Conservation (phyloP, 1,140 invertebrate species). For the Ephestia elutella region DNA sequence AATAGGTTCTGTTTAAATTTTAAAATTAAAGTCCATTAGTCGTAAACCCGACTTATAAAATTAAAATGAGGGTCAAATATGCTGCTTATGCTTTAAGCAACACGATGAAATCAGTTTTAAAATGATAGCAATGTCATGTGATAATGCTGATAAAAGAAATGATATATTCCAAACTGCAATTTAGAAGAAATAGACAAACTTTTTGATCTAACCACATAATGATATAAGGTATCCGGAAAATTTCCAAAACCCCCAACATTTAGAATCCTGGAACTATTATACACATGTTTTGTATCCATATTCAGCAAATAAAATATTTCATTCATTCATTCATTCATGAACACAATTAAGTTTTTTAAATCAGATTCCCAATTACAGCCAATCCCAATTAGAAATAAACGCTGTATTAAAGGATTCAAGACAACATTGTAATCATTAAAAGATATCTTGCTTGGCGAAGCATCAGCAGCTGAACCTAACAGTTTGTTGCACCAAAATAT, state of each 20-base stretch:
- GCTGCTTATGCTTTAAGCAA: not conserved
- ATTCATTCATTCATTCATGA: no score
- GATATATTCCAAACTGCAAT: not conserved
- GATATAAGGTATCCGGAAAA: conserved; percentile 4
- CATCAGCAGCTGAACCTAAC: no score
- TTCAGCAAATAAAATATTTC: no score
- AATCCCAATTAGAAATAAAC: conserved; percentile 18
- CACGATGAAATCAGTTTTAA: not conserved
- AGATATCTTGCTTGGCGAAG: no score
- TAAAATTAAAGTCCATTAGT: no score
- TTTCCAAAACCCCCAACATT: conserved; percentile 1
- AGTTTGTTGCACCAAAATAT: no score
- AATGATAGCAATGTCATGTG: not conserved
- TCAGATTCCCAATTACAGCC: conserved; percentile 5
- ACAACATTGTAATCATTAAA: conserved; percentile 15
- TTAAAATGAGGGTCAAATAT: not conserved
- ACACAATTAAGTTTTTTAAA: conserved; percentile 11
- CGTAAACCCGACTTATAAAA: no score
- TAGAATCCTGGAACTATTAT: not conserved
- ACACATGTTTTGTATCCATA: no score
- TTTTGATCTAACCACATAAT: not conserved
- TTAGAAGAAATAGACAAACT: not conserved
- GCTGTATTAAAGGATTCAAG: conserved; percentile 20
- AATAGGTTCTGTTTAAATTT: no score
- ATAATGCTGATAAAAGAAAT: not conserved